These are phyloP conservation scores for Hypselothyrea guttata DNA, from an alignment of 2,888 invertebrate species.

Conservation along the genomic window DNA sequence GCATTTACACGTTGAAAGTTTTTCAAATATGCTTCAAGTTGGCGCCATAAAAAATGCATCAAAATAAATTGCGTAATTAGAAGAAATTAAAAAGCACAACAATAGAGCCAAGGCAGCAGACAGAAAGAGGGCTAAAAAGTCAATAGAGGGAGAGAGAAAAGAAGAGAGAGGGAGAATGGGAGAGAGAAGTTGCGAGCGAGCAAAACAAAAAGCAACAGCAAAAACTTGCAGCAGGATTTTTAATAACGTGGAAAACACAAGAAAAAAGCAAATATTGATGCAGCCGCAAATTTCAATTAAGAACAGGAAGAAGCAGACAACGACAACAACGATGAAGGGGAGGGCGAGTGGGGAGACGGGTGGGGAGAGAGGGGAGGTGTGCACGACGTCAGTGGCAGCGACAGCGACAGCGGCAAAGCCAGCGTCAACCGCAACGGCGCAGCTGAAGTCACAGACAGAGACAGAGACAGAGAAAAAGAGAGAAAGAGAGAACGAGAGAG, in stretches of 20 bases:
- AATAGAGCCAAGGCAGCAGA: conserved; percentile 28
- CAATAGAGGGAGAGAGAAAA: neutral
- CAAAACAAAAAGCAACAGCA: conserved; percentile 50
- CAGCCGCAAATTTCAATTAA: conserved; percentile 81
- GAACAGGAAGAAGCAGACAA: conserved; percentile 75
- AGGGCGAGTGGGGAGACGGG: conserved; percentile 19
- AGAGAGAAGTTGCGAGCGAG: conserved; percentile 13
- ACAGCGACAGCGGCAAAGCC: conserved; percentile 48
- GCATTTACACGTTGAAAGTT: conserved; percentile 9
- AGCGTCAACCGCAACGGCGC: conserved; percentile 29
- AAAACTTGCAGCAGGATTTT: conserved; percentile 77
- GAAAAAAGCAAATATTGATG: conserved; percentile 79
- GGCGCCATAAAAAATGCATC: conserved; percentile 60
- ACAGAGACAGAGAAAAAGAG: conserved; percentile 12
- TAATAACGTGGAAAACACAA: conserved; percentile 79
- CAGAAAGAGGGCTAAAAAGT: neutral
- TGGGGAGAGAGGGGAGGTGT: conserved; percentile 19
- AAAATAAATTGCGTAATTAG: conserved; percentile 65
- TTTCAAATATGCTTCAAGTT: conserved; percentile 31
- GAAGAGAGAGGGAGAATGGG: neutral
- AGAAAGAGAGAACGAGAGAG: neutral
- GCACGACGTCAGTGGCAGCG: conserved; percentile 36
- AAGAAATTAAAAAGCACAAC: conserved; percentile 65
- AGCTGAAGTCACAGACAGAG: conserved; percentile 23
- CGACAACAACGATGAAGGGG: conserved; percentile 28